Conservation (phyloP, 2,888 invertebrate species). For the Salticus scenicus region DNA sequence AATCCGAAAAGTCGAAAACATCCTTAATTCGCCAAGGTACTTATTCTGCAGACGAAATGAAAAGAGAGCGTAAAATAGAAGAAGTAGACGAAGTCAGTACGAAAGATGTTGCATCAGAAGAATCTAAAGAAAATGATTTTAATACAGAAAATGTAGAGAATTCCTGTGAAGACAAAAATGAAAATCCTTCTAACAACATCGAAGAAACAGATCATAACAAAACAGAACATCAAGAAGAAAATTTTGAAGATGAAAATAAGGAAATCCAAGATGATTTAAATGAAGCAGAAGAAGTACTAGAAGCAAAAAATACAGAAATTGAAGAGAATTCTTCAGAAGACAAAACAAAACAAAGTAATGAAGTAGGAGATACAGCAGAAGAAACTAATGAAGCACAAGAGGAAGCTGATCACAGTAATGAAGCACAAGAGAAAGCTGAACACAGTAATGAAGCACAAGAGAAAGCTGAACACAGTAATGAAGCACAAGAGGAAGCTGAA, state of each 20-base stretch:
- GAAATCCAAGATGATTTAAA: background rate
- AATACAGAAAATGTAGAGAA: background rate
- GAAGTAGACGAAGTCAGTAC: background rate
- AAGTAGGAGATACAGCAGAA: background rate
- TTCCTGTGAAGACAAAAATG: background rate
- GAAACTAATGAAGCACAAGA: background rate
- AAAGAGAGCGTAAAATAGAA: background rate
- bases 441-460: background rate
- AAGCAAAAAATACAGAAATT: background rate
- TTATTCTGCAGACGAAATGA: constrained; percentile 2
- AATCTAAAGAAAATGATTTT: too few relatives aligned
- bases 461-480: background rate
- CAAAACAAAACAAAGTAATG: too few relatives aligned
- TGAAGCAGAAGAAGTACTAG: background rate
- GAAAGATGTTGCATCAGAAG: too few relatives aligned
- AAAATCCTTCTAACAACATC: background rate
- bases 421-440: background rate
- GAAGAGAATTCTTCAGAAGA: background rate
- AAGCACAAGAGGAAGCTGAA: background rate
- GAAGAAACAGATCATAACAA: too few relatives aligned
- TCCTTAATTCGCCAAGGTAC: constrained; percentile 36
- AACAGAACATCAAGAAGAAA: background rate
- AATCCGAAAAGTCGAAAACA: background rate
- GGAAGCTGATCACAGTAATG: background rate
- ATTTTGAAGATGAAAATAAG: background rate